Percentiles rank a stretch among this genome's conserved stretches.
These are phyloP conservation scores for Pelosia muscerda DNA, from an alignment of 2,888 invertebrate genomes.

Conservation along the genomic window DNA sequence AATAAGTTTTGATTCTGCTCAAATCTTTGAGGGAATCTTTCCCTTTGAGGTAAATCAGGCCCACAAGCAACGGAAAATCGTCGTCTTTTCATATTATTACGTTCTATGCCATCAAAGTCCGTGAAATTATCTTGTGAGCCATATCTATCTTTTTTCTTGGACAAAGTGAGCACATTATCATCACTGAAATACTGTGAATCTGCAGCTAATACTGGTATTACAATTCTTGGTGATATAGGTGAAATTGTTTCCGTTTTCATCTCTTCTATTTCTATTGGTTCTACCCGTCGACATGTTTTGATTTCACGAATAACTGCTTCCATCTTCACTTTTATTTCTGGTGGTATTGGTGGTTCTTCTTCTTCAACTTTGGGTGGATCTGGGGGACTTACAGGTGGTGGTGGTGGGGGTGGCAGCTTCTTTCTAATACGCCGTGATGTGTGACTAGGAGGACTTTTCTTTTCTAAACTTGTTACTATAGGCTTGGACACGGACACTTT, in stretches of 20 bases:
- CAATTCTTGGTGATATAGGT: constrained; percentile 74
- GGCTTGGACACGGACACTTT: constrained; percentile 32
- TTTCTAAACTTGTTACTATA: constrained; percentile 52
- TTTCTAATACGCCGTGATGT: constrained; percentile 75
- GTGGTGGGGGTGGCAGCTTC: constrained; percentile 81
- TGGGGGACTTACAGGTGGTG: constrained; percentile 64
- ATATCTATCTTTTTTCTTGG: constrained; percentile 62
- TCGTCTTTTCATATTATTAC: constrained; percentile 66
- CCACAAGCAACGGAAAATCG: constrained; percentile 78
- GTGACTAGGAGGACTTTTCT: constrained; percentile 68
- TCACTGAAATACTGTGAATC: constrained; percentile 77
- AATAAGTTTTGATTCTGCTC: constrained; percentile 59
- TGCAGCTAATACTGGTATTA: constrained; percentile 80
- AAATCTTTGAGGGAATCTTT: too few species aligned
- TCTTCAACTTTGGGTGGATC: constrained; percentile 58
- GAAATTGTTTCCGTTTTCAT: constrained; percentile 65
- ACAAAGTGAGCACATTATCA: constrained; percentile 66
- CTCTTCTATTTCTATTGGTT: constrained; percentile 68
- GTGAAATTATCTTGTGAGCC: constrained; percentile 60
- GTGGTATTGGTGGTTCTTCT: constrained; percentile 73
- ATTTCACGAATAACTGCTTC: constrained; percentile 88
- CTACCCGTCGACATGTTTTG: constrained; percentile 75
- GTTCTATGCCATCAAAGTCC: constrained; percentile 78
- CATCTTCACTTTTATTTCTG: constrained; percentile 87
- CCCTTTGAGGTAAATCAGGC: constrained; percentile 78